Evolutionary conservation across 2,888 invertebrate species (phyloP), one percentile per base, ranked within the genome.

Genomic region (Andrena camellia): DNA sequence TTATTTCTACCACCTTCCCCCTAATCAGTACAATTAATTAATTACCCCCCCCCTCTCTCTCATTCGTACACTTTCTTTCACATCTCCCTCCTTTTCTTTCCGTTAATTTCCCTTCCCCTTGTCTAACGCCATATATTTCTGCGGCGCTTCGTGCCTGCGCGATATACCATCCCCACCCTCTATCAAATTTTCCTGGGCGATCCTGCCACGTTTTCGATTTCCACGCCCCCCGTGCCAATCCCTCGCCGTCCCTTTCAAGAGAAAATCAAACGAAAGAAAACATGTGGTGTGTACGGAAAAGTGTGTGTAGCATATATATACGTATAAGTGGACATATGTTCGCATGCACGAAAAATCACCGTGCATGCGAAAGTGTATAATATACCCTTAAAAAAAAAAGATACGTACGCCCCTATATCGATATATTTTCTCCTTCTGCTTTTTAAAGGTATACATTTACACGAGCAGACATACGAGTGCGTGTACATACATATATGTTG

Each of bases 381-480:
- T 57, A 57, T 57, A 81, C 85, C 77, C 71, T 82, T 87, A 62
- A 63, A 64, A 50, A 60, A 85, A 84, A 85, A 87, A 86, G 81
- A 85, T 84, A 85, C 79, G 81, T 88, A 90, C 85, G 70, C 63
- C 81, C 83, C 81, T 75, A 83, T 77, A 83, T 78, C 77, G 74
- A 81, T 79, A 84, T 81, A 84, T 87, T 86, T 78, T 64, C 33
- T 78, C 63, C 76, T 67, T 66, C 68, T 72, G 62, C 71, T 80
- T 75, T 81, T 88, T 82, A 83, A 88, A 89, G 86, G 81, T 89
- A 87, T 89, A 89, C 89, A 89, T 89, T 87, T 85, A 89, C 88
- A 88, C 88, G 87, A 87, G 85, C 87, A 88, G 81, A 86, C 87
- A 89, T 88, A 89, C 85, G 85, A 87, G 83, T 89, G 89, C 87